phyloP scores from a whole-genome alignment of 2,113 vertebrate species.

The Axis porcinus region DNA sequence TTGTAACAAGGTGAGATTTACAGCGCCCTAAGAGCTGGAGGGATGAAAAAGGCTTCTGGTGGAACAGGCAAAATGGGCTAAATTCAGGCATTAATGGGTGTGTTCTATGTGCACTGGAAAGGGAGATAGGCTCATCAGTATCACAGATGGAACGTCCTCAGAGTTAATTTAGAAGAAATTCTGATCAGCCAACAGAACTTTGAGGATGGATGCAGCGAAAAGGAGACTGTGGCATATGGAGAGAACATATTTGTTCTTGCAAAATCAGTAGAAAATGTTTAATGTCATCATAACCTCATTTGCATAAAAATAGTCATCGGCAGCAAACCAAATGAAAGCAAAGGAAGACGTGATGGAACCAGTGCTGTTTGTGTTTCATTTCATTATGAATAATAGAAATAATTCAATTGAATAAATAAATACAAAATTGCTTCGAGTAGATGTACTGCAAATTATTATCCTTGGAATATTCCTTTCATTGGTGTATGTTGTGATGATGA shows the following conservation, averaged over 20 bases:
- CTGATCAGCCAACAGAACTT: slow-evolving; percentile 44
- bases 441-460: not conserved
- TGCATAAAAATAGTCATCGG: slow-evolving; percentile 64
- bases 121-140: not conserved
- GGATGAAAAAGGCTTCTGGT: not conserved
- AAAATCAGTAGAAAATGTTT: slow-evolving; percentile 73
- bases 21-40: not conserved
- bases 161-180: slow-evolving; percentile 47
- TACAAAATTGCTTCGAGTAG: slow-evolving; percentile 22
- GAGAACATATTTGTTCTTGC: slow-evolving; percentile 72
- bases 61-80: not conserved
- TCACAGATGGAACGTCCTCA: slow-evolving; percentile 52
- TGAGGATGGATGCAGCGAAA: slow-evolving; percentile 43
- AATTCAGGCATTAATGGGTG: slow-evolving; percentile 8
- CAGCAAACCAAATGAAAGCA: slow-evolving; percentile 22
- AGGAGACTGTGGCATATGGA: slow-evolving; percentile 63
- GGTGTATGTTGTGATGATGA: not conserved
- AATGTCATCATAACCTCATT: slow-evolving; percentile 67
- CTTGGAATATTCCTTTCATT: not conserved
- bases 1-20: slow-evolving; percentile 14
- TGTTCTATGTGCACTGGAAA: not conserved
- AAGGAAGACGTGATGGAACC: not conserved
- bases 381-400: slow-evolving; percentile 53
- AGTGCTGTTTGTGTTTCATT: not conserved
- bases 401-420: slow-evolving; percentile 65